phyloP scores from a whole-genome alignment of 2,888 invertebrate genomes.

The Sarcophaga rosellei region DNA sequence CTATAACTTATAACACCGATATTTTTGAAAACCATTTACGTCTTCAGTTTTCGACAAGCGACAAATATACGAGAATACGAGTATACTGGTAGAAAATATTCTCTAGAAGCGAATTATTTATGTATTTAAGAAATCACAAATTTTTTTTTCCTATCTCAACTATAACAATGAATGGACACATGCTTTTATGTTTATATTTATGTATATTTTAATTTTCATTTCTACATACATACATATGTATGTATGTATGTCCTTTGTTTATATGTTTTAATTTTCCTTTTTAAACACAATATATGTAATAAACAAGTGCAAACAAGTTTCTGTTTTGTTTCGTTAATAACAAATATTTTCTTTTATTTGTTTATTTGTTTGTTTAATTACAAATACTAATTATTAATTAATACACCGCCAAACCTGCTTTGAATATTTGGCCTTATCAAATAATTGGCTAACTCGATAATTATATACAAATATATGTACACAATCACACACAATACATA shows the following conservation, averaged over 20 bases:
- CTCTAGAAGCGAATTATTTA: not conserved
- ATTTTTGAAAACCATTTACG: conserved; percentile 53
- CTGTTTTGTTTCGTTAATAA: conserved; percentile 39
- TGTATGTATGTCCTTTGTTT: no score
- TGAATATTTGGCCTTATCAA: conserved; percentile 59
- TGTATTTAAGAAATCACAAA: no score
- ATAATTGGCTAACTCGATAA: conserved; percentile 51
- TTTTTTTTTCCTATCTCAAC: not conserved
- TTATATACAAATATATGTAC: conserved; percentile 37
- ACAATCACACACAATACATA: conserved; percentile 38
- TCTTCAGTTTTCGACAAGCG: conserved; percentile 22
- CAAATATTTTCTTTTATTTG: conserved; percentile 35
- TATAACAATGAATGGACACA: conserved; percentile 17
- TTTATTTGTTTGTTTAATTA: conserved; percentile 24
- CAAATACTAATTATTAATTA: conserved; percentile 12
- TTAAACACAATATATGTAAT: not conserved
- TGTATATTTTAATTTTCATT: not conserved
- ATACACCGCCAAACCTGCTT: conserved; percentile 53
- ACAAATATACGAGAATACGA: not conserved
- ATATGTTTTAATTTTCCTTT: not conserved
- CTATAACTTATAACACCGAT: conserved; percentile 12
- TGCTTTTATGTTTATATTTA: not conserved
- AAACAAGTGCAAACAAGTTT: not conserved
- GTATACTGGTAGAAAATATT: conserved; percentile 1
- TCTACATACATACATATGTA: no score